A percentile compares a stretch with the other conserved stretches of the same genome.
These are phyloP conservation scores for Camelus dromedarius DNA, from an alignment of 2,113 vertebrate species.

Conservation along the genomic window DNA sequence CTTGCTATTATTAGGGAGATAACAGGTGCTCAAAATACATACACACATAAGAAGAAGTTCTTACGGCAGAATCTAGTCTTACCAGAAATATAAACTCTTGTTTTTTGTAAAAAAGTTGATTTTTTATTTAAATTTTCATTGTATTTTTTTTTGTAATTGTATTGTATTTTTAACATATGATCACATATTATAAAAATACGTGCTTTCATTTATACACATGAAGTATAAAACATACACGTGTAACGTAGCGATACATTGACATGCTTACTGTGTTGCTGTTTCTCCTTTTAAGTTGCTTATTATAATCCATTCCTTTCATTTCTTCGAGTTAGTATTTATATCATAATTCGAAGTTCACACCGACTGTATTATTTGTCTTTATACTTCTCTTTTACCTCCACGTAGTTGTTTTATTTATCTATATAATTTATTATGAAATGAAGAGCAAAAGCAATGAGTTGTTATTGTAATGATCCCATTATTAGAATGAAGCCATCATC, in stretches of 20 bases:
- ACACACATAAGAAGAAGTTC: background rate
- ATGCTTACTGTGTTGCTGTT: background rate
- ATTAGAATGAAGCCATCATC: background rate
- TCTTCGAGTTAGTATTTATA: background rate
- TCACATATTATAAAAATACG: conserved; percentile 41
- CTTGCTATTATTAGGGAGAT: background rate
- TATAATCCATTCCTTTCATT: conserved; percentile 23
- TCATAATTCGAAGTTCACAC: background rate
- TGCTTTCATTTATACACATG: background rate
- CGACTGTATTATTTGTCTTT: background rate
- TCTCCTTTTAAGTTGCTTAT: conserved; percentile 27
- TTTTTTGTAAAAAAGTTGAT: background rate
- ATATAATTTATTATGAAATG: conserved; percentile 11
- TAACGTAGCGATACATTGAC: background rate
- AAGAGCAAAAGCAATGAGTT: background rate
- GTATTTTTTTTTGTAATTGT: conserved; percentile 8
- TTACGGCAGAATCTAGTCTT: conserved; percentile 37
- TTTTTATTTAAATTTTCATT: background rate
- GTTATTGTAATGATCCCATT: background rate
- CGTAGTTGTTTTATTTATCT: background rate
- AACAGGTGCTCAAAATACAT: background rate
- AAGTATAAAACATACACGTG: background rate
- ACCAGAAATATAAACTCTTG: background rate
- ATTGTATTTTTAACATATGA: conserved; percentile 29
- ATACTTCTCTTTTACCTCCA: background rate